phyloP scores from a whole-genome alignment of 2,113 vertebrate genomes.

The Eulemur macaco region DNA sequence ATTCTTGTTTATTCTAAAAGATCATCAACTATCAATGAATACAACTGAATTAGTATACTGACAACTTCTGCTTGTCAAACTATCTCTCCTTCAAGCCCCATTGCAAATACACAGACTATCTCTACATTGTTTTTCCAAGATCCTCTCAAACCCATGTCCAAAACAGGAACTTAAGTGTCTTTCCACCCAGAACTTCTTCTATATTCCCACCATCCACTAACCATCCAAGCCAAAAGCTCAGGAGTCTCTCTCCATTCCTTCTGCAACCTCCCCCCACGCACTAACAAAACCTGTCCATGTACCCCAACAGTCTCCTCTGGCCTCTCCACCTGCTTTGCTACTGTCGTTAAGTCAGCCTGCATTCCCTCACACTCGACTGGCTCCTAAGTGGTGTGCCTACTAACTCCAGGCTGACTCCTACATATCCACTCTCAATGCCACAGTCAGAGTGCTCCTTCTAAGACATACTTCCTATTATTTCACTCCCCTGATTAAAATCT shows the following conservation, averaged over 20 bases:
- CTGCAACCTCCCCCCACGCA: neutral
- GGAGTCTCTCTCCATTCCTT: neutral
- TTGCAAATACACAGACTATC: neutral
- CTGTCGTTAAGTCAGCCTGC: neutral
- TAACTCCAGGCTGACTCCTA: neutral
- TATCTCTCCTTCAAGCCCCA: neutral
- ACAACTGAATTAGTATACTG: neutral
- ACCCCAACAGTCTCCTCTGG: neutral
- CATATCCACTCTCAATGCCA: neutral
- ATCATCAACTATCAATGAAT: slow-evolving; percentile 20
- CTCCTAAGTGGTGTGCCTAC: neutral
- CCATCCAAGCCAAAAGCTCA: neutral
- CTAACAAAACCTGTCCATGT: neutral
- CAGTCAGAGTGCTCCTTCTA: neutral
- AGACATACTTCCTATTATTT: neutral
- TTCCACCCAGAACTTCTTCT: neutral
- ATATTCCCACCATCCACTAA: neutral
- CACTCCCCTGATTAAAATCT: neutral
- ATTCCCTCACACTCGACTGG: neutral
- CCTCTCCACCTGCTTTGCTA: neutral
- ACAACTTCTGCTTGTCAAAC: neutral
- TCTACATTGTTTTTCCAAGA: neutral
- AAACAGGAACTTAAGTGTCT: neutral
- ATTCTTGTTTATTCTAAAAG: neutral
- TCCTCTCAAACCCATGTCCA: neutral